phyloP scores from a whole-genome alignment of 2,113 vertebrate genomes.

The Tauraco erythrolophus region DNA sequence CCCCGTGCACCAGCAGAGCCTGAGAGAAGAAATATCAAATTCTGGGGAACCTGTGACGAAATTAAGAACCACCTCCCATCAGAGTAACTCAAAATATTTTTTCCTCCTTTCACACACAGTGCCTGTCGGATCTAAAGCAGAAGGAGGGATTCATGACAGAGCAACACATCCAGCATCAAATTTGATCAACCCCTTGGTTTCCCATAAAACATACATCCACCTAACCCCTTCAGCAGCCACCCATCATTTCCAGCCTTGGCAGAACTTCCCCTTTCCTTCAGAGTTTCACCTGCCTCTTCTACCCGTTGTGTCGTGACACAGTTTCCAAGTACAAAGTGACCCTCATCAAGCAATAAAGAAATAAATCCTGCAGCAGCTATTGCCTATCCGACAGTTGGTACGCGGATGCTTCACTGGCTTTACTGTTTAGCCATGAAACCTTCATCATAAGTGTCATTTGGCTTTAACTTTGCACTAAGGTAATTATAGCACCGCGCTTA shows the following conservation, averaged over 20 bases:
- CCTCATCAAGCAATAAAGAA: conserved; percentile 12
- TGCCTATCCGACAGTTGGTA: conserved; percentile 54
- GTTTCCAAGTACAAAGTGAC: conserved; percentile 57
- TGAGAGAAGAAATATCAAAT: neutral
- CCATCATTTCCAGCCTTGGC: fast-evolving
- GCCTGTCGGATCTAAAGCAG: neutral
- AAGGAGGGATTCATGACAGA: neutral
- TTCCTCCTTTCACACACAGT: fast-evolving
- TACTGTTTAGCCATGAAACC: conserved; percentile 68
- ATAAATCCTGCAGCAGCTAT: conserved; percentile 37
- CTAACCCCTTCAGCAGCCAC: neutral
- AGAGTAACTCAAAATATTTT: fast-evolving
- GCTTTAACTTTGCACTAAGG: conserved; percentile 71
- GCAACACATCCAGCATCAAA: neutral
- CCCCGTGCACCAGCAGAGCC: neutral
- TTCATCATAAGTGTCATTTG: conserved; percentile 68
- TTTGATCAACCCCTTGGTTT: neutral
- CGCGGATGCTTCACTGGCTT: conserved; percentile 49
- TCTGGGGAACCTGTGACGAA: neutral
- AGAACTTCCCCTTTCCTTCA: neutral
- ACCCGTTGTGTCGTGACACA: neutral
- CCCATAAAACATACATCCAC: neutral
- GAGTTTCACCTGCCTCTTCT: neutral
- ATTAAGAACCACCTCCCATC: neutral
- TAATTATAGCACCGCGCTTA: conserved; percentile 70